Conservation (phyloP, 2,797 vertebrate genomes). For the Cygnus olor region DNA sequence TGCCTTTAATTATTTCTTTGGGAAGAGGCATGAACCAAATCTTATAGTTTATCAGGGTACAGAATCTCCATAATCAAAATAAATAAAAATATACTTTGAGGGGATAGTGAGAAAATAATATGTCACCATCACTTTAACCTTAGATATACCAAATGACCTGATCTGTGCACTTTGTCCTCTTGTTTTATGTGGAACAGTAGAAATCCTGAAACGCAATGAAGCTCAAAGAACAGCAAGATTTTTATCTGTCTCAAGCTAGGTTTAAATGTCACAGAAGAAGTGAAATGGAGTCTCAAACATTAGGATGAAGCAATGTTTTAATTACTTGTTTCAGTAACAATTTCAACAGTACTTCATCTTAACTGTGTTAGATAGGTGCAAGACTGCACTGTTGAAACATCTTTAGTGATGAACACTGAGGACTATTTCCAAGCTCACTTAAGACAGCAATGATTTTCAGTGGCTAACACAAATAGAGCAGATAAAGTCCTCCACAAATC, state of each 20-base stretch:
- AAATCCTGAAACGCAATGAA: not conserved
- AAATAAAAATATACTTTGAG: not conserved
- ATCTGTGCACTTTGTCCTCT: too few species aligned
- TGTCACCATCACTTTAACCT: too few species aligned
- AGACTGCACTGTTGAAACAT: too few species aligned
- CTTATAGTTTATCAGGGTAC: not conserved
- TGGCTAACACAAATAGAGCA: too few species aligned
- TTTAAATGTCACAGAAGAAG: not conserved
- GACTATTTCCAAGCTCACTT: too few species aligned
- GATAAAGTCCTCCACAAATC: too few species aligned
- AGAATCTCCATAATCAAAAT: not conserved
- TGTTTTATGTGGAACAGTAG: too few species aligned
- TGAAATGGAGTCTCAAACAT: not conserved
- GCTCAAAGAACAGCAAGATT: not conserved
- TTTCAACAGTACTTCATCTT: not conserved
- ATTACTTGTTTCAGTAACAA: not conserved
- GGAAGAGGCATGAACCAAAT: not conserved
- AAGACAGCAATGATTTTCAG: too few species aligned
- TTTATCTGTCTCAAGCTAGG: not conserved
- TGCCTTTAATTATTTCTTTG: not conserved
- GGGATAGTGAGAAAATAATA: not conserved
- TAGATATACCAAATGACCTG: too few species aligned
- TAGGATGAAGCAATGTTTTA: not conserved
- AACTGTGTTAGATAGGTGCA: not conserved
- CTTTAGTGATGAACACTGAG: too few species aligned